Percentiles rank a stretch among this genome's conserved stretches.
Conservation (phyloP, 1,140 invertebrate genomes). For the Listronotus oregonensis region DNA sequence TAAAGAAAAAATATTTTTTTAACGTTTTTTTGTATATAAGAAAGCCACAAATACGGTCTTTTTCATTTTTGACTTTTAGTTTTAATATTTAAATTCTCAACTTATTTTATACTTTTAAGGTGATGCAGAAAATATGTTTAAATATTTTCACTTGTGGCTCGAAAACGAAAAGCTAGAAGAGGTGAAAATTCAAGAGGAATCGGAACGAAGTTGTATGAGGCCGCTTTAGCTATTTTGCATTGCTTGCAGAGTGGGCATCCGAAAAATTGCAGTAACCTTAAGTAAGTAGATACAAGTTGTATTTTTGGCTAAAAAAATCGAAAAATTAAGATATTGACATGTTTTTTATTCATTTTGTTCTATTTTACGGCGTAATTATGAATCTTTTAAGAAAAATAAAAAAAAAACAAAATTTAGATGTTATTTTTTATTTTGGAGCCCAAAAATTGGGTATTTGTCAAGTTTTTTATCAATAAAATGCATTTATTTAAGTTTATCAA, state of each 20-base stretch:
- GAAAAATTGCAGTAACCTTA: slow-evolving; percentile 44
- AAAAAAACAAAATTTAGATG: neutral
- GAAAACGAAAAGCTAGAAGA: slow-evolving; percentile 42
- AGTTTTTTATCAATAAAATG: too few species aligned
- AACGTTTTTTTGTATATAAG: neutral
- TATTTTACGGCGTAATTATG: too few species aligned
- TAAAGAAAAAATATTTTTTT: neutral
- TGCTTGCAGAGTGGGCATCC: slow-evolving; percentile 41
- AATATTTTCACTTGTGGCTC: slow-evolving; percentile 47
- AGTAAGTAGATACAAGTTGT: too few species aligned
- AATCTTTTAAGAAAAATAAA: too few species aligned
- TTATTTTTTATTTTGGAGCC: neutral
- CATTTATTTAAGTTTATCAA: too few species aligned
- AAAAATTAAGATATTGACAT: too few species aligned
- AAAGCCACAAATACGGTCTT: neutral
- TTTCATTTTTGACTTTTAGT: too few species aligned
- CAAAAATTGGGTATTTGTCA: too few species aligned
- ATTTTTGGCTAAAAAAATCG: neutral
- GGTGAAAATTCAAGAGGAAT: slow-evolving; percentile 43
- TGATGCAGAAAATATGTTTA: slow-evolving; percentile 45
- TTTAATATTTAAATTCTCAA: too few species aligned
- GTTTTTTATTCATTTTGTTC: too few species aligned
- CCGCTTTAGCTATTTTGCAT: slow-evolving; percentile 44
- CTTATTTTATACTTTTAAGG: slow-evolving; percentile 29
- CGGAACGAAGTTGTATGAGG: slow-evolving; percentile 46